Conservation (phyloP, 2,113 vertebrate genomes). For the Serilophus lunatus region DNA sequence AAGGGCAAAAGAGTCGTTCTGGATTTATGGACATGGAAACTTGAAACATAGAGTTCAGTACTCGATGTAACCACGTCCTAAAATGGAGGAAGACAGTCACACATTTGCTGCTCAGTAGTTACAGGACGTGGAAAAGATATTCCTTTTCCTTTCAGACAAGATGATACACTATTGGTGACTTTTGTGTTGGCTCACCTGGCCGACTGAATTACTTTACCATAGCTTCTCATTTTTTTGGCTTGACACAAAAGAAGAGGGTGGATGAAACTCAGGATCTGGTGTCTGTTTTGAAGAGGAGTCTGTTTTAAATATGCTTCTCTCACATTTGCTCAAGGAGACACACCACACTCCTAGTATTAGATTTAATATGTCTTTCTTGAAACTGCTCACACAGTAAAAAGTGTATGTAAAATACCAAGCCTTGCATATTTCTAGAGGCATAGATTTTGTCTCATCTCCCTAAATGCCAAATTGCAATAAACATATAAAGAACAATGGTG, state of each 20-base stretch:
- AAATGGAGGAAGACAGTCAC: background rate
- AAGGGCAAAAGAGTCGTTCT: background rate
- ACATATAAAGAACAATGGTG: background rate
- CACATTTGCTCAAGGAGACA: background rate
- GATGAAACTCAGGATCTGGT: background rate
- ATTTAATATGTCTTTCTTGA: background rate
- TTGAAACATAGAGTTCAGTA: background rate
- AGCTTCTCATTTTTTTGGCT: background rate
- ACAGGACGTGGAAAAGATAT: background rate
- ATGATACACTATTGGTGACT: too few relatives aligned
- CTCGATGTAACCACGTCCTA: background rate
- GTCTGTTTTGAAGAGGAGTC: background rate
- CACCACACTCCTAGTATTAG: fast-evolving
- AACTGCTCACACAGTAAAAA: background rate
- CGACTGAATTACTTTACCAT: background rate
- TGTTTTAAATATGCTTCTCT: background rate
- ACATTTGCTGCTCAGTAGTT: background rate
- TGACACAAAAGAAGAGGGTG: background rate
- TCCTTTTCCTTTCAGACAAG: background rate
- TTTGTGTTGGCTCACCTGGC: background rate
- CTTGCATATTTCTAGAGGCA: background rate
- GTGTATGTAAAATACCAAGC: background rate
- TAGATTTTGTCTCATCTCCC: background rate
- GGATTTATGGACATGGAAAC: background rate
- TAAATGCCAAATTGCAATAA: background rate